Evolutionary conservation across 2,797 vertebrate genomes (phyloP).

Genomic region (Cynopterus sphinx): DNA sequence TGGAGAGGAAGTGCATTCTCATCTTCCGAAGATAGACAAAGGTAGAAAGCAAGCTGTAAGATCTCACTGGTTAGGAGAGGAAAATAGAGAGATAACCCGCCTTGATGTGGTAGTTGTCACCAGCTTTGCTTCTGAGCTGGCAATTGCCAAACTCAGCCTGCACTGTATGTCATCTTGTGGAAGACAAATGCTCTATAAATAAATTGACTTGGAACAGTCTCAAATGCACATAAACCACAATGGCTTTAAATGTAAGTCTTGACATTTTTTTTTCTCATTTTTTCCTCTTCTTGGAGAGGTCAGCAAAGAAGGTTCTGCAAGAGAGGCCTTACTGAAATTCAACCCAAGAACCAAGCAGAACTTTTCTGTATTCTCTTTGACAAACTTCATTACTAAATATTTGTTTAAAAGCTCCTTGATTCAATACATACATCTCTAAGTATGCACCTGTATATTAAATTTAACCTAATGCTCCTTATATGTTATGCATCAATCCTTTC

Average conservation of each 20-base stretch:
- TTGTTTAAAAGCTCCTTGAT: constrained; percentile 9
- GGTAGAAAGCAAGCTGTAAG: not conserved
- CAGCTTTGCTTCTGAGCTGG: constrained; percentile 40
- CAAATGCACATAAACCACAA: constrained; percentile 70
- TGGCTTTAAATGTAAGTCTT: constrained; percentile 66
- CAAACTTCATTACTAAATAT: not conserved
- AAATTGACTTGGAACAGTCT: constrained; percentile 71
- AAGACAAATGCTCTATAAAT: constrained; percentile 76
- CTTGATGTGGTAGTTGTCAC: not conserved
- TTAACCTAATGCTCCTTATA: not conserved
- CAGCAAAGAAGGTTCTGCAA: constrained; percentile 35
- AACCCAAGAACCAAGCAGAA: constrained; percentile 25
- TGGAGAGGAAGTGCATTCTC: constrained; percentile 45
- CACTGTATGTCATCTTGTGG: constrained; percentile 43
- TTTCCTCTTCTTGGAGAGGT: constrained; percentile 59
- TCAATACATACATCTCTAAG: not conserved
- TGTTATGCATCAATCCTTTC: not conserved
- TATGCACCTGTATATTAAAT: not conserved
- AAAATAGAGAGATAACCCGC: not conserved
- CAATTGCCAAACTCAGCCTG: constrained; percentile 49
- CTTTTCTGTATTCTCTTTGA: not conserved
- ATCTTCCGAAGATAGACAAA: constrained; percentile 42
- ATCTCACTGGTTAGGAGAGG: not conserved
- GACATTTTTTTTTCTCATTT: constrained; percentile 8
- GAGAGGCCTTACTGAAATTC: constrained; percentile 50